Evolutionary conservation across 2,888 invertebrate species (phyloP).

Genomic region (Steromphala cineraria): DNA sequence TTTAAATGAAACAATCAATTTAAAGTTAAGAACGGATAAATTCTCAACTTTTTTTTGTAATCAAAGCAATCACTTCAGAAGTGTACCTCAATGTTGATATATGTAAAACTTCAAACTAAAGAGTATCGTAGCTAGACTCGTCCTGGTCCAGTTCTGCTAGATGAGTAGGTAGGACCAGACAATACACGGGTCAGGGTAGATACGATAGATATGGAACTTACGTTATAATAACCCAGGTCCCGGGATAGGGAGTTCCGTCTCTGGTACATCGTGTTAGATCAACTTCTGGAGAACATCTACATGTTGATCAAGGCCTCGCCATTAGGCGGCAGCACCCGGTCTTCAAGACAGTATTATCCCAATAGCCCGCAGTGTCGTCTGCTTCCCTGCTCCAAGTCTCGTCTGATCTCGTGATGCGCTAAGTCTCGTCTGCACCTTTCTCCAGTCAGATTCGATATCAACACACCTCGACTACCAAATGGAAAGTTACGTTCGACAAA

Average conservation of each 20-base stretch:
- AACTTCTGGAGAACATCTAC: not conserved
- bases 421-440: not conserved
- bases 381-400: not conserved
- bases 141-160: too few species aligned
- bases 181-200: not conserved
- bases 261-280: not conserved
- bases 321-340: not conserved
- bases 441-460: not conserved
- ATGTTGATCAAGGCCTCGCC: not conserved
- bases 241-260: not conserved
- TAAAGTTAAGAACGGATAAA: too few species aligned
- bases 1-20: too few species aligned
- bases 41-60: too few species aligned
- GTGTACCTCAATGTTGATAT: too few species aligned
- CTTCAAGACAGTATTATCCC: not conserved
- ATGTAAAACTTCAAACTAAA: too few species aligned
- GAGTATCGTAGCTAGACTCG: too few species aligned
- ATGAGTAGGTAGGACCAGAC: too few species aligned
- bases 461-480: not conserved
- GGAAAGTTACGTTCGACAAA: not conserved
- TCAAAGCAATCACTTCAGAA: too few species aligned
- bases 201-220: not conserved
- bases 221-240: not conserved
- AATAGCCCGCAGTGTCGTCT: not conserved
- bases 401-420: not conserved